These are phyloP conservation scores for Cheiracanthium punctorium DNA, from an alignment of 2,888 invertebrate genomes.

Conservation along the genomic window DNA sequence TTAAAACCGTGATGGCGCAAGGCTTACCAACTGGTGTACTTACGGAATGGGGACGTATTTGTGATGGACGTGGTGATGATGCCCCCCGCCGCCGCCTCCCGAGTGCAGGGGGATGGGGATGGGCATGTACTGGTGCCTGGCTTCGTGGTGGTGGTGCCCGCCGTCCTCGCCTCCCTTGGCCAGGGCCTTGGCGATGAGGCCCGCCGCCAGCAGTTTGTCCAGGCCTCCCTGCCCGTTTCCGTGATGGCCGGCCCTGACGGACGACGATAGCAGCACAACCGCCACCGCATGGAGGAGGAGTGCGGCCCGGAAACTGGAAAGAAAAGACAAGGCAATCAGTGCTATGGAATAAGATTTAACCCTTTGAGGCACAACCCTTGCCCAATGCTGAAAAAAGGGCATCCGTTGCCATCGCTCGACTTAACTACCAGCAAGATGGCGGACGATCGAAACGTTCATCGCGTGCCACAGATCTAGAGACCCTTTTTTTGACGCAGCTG, in stretches of 20 bases:
- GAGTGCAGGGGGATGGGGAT: constrained; percentile 27
- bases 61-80: constrained; percentile 22
- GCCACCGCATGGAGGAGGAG: not conserved
- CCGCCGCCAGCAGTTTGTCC: constrained; percentile 59
- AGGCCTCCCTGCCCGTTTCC: constrained; percentile 35
- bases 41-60: constrained; percentile 68
- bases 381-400: no score
- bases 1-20: no score
- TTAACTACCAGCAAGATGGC: no score
- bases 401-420: no score
- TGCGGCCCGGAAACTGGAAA: not conserved
- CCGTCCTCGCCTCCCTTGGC: constrained; percentile 58
- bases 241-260: constrained; percentile 13
- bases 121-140: constrained; percentile 32
- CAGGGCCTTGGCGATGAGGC: constrained; percentile 64
- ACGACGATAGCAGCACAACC: not conserved
- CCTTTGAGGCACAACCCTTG: no score
- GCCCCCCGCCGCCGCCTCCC: not conserved
- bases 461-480: no score
- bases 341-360: no score
- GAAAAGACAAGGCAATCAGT: not conserved
- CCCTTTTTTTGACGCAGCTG: no score
- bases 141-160: constrained; percentile 30
- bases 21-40: constrained; percentile 18
- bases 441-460: no score